Evolutionary conservation across 2,113 vertebrate species (phyloP).

Genomic region (Neodon shergylaensis): DNA sequence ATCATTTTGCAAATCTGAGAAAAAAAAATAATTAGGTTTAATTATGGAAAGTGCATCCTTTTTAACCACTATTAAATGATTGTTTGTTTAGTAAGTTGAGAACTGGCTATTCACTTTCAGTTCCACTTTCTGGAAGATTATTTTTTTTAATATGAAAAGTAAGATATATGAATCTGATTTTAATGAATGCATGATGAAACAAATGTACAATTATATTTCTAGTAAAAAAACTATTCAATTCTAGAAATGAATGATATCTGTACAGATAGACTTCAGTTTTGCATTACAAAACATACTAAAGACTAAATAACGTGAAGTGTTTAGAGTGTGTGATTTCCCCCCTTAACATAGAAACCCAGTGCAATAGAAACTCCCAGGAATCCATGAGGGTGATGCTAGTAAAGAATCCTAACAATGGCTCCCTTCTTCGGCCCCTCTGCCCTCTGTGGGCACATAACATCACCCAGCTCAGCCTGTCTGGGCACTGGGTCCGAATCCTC

Average conservation of each 20-base stretch:
- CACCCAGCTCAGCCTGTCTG: no score
- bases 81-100: not conserved
- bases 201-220: not conserved
- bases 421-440: no score
- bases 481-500: no score
- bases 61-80: not conserved
- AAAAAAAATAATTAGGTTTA: not conserved
- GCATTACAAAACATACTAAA: not conserved
- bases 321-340: not conserved
- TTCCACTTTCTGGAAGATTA: not conserved
- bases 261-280: not conserved
- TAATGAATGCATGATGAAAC: not conserved
- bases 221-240: not conserved
- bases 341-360: not conserved
- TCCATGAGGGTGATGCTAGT: not conserved
- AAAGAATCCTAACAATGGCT: not conserved
- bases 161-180: not conserved
- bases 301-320: not conserved
- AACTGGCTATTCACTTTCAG: not conserved
- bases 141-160: not conserved
- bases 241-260: not conserved
- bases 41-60: not conserved
- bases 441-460: no score
- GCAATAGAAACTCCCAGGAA: not conserved
- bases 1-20: not conserved